Conservation (phyloP, 2,797 vertebrate genomes). For the Neopelma chrysocephalum region DNA sequence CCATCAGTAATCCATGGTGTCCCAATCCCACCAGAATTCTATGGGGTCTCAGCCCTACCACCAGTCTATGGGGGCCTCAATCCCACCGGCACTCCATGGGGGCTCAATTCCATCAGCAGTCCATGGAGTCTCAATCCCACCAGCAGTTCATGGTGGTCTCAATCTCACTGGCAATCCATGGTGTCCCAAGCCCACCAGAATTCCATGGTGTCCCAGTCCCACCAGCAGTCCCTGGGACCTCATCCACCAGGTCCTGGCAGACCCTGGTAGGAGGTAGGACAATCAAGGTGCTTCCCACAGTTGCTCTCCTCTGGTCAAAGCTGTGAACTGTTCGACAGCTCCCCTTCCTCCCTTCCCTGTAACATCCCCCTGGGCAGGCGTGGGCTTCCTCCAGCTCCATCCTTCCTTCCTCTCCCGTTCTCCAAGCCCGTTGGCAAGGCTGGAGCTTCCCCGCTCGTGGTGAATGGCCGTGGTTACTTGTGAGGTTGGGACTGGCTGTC, state of each 20-base stretch:
- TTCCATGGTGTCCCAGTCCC: background rate
- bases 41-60: background rate
- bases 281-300: background rate
- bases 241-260: background rate
- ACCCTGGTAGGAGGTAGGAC: background rate
- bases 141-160: background rate
- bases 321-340: background rate
- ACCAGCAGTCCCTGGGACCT: background rate
- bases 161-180: background rate
- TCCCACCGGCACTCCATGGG: background rate
- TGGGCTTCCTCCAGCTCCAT: background rate
- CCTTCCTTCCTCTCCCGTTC: background rate
- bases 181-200: background rate
- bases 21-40: background rate
- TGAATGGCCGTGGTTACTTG: constrained; percentile 40
- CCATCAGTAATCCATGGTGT: background rate
- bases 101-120: too few species aligned
- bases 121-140: background rate
- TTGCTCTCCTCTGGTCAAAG: background rate
- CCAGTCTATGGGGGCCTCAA: rapidly evolving
- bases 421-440: background rate
- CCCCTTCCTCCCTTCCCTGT: background rate
- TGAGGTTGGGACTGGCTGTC: constrained; percentile 72
- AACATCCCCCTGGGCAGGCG: background rate
- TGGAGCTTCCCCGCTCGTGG: constrained; percentile 11